Conservation (phyloP, 2,888 invertebrate genomes). For the Philopedon plagiatum region DNA sequence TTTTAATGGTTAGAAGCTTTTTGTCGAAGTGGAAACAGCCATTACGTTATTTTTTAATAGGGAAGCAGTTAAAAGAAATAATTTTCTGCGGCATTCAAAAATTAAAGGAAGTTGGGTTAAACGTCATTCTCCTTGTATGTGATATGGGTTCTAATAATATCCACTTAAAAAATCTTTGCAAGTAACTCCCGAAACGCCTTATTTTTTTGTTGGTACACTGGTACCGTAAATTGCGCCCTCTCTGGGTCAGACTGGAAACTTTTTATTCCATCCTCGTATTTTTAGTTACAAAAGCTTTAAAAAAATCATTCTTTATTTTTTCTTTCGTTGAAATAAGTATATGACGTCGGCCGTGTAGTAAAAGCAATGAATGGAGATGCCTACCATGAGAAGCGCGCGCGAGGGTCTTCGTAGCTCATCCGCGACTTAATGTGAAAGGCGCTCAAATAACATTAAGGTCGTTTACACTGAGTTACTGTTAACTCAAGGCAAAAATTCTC, state of each 20-base stretch:
- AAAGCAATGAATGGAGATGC: conserved; percentile 15
- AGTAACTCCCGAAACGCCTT: too few species aligned
- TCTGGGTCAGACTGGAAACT: background rate
- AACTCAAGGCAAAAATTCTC: conserved; percentile 55
- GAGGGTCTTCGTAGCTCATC: conserved; percentile 45
- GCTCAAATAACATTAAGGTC: conserved; percentile 61
- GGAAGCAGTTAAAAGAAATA: too few species aligned
- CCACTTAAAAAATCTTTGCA: too few species aligned
- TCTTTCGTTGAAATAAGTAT: background rate
- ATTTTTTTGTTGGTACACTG: too few species aligned
- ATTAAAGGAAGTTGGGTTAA: too few species aligned
- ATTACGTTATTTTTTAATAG: too few species aligned
- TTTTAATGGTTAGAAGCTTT: too few species aligned
- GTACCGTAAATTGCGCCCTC: background rate
- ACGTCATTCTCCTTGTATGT: too few species aligned
- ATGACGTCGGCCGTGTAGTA: background rate
- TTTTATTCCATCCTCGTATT: too few species aligned
- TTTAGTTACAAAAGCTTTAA: background rate
- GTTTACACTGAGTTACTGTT: conserved; percentile 62
- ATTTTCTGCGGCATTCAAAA: too few species aligned
- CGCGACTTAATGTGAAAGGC: conserved; percentile 58
- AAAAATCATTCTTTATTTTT: background rate
- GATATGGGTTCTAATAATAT: too few species aligned
- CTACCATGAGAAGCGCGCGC: background rate
- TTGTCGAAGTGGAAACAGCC: too few species aligned